A percentile compares a stretch with the other conserved stretches of the same genome.
Conservation (phyloP, 2,888 invertebrate genomes). For the Drosophila falleni region DNA sequence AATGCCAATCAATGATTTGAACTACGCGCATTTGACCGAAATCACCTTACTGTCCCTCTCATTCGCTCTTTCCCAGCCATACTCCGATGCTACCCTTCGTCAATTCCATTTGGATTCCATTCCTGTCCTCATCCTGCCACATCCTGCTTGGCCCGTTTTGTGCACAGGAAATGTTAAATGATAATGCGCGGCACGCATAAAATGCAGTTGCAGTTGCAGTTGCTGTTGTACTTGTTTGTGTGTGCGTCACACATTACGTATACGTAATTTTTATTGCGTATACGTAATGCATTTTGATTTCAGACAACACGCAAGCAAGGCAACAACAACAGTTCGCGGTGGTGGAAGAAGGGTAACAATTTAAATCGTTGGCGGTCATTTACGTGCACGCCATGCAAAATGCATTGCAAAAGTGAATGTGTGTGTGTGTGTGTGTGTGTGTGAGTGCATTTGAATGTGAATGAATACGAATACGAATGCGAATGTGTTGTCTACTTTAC, state of each 20-base stretch:
- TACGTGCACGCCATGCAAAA: constrained; percentile 79
- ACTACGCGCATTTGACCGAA: constrained; percentile 14
- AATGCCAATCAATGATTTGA: constrained; percentile 50
- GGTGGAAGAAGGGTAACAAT: constrained; percentile 54
- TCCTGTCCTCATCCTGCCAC: constrained; percentile 42
- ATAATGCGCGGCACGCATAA: constrained; percentile 79
- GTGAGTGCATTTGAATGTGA: constrained; percentile 6
- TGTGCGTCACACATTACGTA: constrained; percentile 68
- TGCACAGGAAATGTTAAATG: constrained; percentile 77
- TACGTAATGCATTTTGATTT: constrained; percentile 80
- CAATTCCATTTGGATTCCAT: constrained; percentile 27
- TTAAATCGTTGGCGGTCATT: constrained; percentile 80
- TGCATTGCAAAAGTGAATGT: constrained; percentile 34
- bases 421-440: background rate
- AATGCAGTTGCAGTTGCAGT: constrained; percentile 62
- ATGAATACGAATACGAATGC: constrained; percentile 20
- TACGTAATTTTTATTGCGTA: constrained; percentile 79
- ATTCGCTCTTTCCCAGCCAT: background rate
- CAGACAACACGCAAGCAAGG: constrained; percentile 68
- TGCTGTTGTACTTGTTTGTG: constrained; percentile 12
- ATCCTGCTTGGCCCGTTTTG: constrained; percentile 62
- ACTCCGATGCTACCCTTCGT: background rate
- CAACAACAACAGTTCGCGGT: constrained; percentile 23
- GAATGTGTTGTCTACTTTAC: constrained; percentile 76
- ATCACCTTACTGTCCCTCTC: background rate